These are phyloP conservation scores for Cariama cristata DNA, from an alignment of 2,113 vertebrate genomes.

Conservation along the genomic window DNA sequence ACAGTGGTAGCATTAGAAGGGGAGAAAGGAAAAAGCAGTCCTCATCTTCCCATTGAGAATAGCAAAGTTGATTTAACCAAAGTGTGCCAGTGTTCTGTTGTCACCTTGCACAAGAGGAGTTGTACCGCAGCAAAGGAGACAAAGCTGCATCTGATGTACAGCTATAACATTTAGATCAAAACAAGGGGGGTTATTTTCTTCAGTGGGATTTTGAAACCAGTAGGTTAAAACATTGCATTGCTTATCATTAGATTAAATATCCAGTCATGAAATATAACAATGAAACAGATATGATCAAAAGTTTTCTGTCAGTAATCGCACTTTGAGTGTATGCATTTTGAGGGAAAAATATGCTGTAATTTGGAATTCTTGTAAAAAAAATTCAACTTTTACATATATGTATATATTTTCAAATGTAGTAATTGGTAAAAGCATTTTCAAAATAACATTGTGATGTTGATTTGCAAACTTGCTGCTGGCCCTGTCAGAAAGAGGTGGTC, in stretches of 20 bases:
- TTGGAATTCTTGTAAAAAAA: background rate
- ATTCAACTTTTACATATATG: background rate
- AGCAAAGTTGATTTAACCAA: background rate
- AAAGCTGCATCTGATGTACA: background rate
- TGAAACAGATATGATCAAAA: background rate
- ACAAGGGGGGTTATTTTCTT: background rate
- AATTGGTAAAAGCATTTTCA: background rate
- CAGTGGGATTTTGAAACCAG: background rate
- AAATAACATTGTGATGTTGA: background rate
- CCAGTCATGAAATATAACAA: background rate
- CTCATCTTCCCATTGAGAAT: background rate
- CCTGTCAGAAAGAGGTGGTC: background rate
- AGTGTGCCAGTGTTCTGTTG: background rate
- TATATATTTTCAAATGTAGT: background rate
- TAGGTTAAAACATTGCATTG: background rate
- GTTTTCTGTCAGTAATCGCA: background rate
- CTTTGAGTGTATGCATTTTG: background rate
- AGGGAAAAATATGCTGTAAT: background rate
- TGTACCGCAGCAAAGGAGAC: fast-evolving
- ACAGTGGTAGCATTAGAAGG: background rate
- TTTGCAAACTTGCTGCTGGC: background rate
- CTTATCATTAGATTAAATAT: background rate
- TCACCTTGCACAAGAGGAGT: background rate
- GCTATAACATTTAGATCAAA: background rate
- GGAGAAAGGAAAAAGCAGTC: background rate